These are phyloP conservation scores for Rhipidura dahli DNA, from an alignment of 2,113 vertebrate species.

Conservation along the genomic window DNA sequence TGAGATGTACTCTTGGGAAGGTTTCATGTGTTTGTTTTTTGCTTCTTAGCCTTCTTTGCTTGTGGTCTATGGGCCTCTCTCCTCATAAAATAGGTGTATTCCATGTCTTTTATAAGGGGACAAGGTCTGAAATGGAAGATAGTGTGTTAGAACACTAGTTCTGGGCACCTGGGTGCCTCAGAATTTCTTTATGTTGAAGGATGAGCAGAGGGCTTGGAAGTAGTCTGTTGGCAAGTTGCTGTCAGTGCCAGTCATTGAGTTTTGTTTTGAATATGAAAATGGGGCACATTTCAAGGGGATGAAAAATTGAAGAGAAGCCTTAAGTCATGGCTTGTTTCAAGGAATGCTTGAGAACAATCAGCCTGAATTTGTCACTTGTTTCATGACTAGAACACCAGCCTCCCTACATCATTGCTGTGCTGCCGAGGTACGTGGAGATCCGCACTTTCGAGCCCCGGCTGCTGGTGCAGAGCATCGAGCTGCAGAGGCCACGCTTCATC, in stretches of 20 bases:
- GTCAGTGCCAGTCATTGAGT: background rate
- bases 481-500: constrained; percentile 96
- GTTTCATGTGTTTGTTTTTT: background rate
- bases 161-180: background rate
- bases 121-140: background rate
- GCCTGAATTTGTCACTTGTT: background rate
- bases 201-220: background rate
- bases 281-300: background rate
- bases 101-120: background rate
- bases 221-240: background rate
- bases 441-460: constrained; percentile 92
- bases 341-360: background rate
- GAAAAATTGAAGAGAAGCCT: background rate
- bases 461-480: constrained; percentile 94
- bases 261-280: background rate
- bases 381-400: constrained; percentile 88
- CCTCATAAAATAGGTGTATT: background rate
- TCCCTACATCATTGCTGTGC: constrained; percentile 95
- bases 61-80: background rate
- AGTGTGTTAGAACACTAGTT: background rate
- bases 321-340: background rate
- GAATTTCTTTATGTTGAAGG: background rate
- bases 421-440: constrained; percentile 95
- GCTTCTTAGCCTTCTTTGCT: background rate
- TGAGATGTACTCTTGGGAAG: background rate